Conservation (phyloP, 2,113 vertebrate genomes). For the Mormyrus iriodes region DNA sequence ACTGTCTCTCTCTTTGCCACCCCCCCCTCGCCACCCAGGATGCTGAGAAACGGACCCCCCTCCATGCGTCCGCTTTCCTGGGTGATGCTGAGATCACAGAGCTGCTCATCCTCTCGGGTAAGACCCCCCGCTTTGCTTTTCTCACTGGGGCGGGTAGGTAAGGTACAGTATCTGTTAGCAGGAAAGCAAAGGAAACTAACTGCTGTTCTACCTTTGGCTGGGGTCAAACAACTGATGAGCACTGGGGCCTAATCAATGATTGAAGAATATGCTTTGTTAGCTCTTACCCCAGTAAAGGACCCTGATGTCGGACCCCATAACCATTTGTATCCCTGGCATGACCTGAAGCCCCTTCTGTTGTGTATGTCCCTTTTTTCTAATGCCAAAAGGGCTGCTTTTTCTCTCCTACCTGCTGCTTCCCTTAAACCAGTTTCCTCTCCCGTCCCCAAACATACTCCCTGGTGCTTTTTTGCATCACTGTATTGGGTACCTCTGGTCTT, state of each 20-base stretch:
- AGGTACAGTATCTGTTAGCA: not conserved
- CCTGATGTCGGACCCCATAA: not conserved
- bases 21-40: constrained; percentile 59
- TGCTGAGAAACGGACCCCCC: constrained; percentile 85
- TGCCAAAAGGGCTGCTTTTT: not conserved
- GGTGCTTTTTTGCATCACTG: not conserved
- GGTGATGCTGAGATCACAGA: constrained; percentile 94
- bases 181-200: not conserved
- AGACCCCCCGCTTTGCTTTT: not conserved
- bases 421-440: not conserved
- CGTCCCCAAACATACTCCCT: not conserved
- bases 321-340: not conserved
- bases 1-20: not conserved
- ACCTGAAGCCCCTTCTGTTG: not conserved
- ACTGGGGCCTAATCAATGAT: not conserved
- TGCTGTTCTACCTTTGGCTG: not conserved
- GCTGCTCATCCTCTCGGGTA: constrained; percentile 92
- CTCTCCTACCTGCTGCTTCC: not conserved
- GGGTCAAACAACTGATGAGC: not conserved
- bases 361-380: not conserved
- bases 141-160: not conserved
- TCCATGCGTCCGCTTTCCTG: constrained; percentile 87
- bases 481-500: not conserved
- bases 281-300: not conserved
- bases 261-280: not conserved